Conservation (phyloP, 1,140 invertebrate genomes). For the Drosophila setifemur region DNA sequence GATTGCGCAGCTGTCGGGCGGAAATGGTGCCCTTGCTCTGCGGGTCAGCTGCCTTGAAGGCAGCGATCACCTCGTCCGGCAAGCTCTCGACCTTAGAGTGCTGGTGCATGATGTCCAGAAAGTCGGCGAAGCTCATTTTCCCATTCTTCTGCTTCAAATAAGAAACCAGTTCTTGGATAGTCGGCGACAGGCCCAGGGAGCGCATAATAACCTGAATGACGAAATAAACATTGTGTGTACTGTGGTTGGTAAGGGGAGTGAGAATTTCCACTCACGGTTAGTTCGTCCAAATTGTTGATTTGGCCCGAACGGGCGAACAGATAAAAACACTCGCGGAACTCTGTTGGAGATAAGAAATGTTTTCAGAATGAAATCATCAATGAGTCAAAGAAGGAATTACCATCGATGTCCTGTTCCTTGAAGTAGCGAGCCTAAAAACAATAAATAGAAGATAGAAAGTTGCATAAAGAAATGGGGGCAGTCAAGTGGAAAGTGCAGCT, state of each 20-base stretch:
- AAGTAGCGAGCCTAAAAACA: conserved; percentile 89
- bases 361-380: conserved; percentile 51
- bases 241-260: neutral
- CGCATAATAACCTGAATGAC: conserved; percentile 87
- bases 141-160: conserved; percentile 94
- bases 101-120: conserved; percentile 96
- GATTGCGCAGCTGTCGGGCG: conserved; percentile 92
- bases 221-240: neutral
- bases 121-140: conserved; percentile 97
- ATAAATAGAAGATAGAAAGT: conserved; percentile 32
- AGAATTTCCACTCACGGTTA: conserved; percentile 87
- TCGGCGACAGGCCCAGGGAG: conserved; percentile 95
- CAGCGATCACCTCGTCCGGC: conserved; percentile 93
- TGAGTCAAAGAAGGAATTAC: conserved; percentile 83
- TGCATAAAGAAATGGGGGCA: conserved; percentile 38
- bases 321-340: conserved; percentile 97
- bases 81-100: conserved; percentile 94
- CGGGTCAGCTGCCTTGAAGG: conserved; percentile 93
- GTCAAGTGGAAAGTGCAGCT: conserved; percentile 43
- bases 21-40: conserved; percentile 89
- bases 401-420: conserved; percentile 92
- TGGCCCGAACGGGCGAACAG: conserved; percentile 94
- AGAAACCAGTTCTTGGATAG: conserved; percentile 93
- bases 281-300: conserved; percentile 93
- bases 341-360: conserved; percentile 83